Conservation (phyloP, 2,797 vertebrate species). For the Crocodylus rhombifer region DNA sequence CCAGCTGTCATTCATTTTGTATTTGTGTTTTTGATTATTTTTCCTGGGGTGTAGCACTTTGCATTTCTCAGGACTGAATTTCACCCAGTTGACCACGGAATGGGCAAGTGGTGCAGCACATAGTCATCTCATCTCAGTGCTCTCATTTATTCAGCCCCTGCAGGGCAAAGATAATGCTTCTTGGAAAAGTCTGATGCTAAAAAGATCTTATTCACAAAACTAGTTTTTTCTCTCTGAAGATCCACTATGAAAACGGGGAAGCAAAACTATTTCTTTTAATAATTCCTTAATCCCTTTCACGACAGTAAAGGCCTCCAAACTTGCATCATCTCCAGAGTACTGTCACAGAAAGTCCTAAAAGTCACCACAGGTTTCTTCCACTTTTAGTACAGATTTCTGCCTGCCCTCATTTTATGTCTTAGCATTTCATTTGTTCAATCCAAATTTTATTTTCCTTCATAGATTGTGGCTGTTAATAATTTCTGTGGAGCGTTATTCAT, state of each 20-base stretch:
- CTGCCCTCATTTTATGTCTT: background rate
- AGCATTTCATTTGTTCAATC: background rate
- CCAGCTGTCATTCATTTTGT: too few species aligned
- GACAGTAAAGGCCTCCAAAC: background rate
- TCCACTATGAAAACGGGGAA: background rate
- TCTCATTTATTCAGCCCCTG: too few species aligned
- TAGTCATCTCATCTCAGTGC: too few species aligned
- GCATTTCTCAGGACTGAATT: too few species aligned
- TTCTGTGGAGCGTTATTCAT: background rate
- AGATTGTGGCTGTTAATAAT: background rate
- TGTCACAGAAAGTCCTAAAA: background rate
- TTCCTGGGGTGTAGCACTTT: too few species aligned
- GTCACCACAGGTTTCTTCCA: background rate
- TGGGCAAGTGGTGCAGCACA: too few species aligned
- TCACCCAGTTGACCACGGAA: too few species aligned
- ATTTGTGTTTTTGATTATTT: too few species aligned
- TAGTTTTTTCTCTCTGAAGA: background rate
- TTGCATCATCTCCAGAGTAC: background rate
- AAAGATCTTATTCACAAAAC: background rate
- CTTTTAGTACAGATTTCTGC: background rate
- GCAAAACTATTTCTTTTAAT: background rate
- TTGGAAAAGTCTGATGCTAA: too few species aligned
- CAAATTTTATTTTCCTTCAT: background rate
- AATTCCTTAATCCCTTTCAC: background rate
- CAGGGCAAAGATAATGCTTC: too few species aligned